Conservation (phyloP, 2,797 vertebrate genomes). For the Triplophysa yarkandensis region DNA sequence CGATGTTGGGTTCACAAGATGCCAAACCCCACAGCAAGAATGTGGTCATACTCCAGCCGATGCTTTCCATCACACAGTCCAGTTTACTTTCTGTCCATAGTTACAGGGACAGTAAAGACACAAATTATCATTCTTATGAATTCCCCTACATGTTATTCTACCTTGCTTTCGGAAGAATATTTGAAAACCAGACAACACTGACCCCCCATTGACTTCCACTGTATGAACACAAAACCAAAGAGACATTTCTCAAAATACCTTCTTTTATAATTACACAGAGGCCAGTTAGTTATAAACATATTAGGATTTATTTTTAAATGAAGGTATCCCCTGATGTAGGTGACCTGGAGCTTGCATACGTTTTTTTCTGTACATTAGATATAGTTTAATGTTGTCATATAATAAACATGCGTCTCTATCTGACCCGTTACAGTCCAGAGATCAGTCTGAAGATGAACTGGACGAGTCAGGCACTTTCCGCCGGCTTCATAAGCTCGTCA, state of each 20-base stretch:
- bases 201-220: too few species aligned
- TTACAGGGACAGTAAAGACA: too few species aligned
- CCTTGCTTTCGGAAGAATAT: too few species aligned
- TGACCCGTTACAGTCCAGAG: slow-evolving; percentile 78
- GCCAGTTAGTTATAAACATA: too few species aligned
- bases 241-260: too few species aligned
- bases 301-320: too few species aligned
- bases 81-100: background rate
- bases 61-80: slow-evolving; percentile 21
- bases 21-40: background rate
- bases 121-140: too few species aligned
- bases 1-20: background rate
- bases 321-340: too few species aligned
- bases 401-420: background rate
- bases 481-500: slow-evolving; percentile 93
- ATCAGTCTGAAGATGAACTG: slow-evolving; percentile 90
- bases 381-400: background rate
- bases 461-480: slow-evolving; percentile 91
- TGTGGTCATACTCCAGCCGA: background rate
- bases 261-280: too few species aligned
- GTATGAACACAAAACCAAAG: too few species aligned
- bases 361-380: background rate
- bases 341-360: background rate
- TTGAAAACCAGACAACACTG: too few species aligned
- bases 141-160: too few species aligned